Evolutionary conservation across 1,140 invertebrate species (phyloP).

Genomic region (Ceratina japonica): DNA sequence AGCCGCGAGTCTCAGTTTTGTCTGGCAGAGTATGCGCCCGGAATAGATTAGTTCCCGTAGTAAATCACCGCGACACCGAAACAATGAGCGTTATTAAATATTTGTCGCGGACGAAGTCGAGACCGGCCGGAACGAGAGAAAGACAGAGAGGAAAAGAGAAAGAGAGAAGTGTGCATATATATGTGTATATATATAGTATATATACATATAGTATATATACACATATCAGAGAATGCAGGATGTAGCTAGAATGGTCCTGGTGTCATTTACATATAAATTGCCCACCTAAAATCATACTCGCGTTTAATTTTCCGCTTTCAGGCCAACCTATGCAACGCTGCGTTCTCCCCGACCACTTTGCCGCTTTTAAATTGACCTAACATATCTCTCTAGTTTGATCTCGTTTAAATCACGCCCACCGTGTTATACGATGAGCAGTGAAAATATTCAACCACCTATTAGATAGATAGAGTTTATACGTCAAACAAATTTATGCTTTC

Average conservation of each 20-base stretch:
- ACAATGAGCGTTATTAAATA: slow-evolving; percentile 60
- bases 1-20: slow-evolving; percentile 18
- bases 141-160: neutral
- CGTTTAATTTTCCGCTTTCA: slow-evolving; percentile 70
- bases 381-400: slow-evolving; percentile 59
- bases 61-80: slow-evolving; percentile 37
- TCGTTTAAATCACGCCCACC: slow-evolving; percentile 59
- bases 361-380: slow-evolving; percentile 62
- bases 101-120: slow-evolving; percentile 21
- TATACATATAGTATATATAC: no score
- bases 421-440: neutral
- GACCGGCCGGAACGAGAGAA: neutral
- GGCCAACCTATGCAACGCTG: slow-evolving; percentile 12
- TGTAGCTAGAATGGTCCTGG: slow-evolving; percentile 40
- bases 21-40: neutral
- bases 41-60: neutral
- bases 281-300: slow-evolving; percentile 70
- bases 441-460: no score
- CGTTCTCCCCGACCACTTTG: slow-evolving; percentile 19
- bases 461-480: no score
- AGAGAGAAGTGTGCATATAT: neutral
- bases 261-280: slow-evolving; percentile 75
- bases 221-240: slow-evolving; percentile 16
- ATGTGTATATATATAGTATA: no score
- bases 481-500: no score